Conservation (phyloP, 2,797 vertebrate species). For the Neomorphus geoffroyi region DNA sequence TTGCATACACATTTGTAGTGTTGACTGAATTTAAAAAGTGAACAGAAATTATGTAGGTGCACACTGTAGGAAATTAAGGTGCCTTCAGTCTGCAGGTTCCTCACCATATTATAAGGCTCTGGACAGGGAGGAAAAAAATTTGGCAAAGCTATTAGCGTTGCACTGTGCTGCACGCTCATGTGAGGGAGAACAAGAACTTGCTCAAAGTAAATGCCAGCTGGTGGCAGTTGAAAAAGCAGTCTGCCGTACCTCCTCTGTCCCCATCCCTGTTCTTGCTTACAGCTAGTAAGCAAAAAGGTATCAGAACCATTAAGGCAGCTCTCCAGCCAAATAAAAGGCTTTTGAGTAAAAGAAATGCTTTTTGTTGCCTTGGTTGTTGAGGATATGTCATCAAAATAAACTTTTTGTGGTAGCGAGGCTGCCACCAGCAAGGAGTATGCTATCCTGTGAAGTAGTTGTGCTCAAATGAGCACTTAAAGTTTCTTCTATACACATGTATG, state of each 20-base stretch:
- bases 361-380: background rate
- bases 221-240: background rate
- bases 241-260: background rate
- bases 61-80: background rate
- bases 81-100: background rate
- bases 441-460: background rate
- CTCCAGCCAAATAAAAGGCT: background rate
- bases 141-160: background rate
- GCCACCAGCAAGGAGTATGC: background rate
- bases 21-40: background rate
- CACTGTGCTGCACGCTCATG: accelerated
- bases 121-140: background rate
- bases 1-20: background rate
- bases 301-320: background rate
- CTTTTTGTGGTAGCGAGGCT: background rate
- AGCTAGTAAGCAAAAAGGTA: background rate
- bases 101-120: background rate
- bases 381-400: background rate
- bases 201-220: background rate
- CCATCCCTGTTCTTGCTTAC: background rate
- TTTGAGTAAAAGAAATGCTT: background rate
- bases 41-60: background rate
- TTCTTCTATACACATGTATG: background rate
- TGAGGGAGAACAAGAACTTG: background rate
- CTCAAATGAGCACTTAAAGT: background rate